Conservation (phyloP, 2,888 invertebrate genomes). For the Drosophila sordidula region DNA sequence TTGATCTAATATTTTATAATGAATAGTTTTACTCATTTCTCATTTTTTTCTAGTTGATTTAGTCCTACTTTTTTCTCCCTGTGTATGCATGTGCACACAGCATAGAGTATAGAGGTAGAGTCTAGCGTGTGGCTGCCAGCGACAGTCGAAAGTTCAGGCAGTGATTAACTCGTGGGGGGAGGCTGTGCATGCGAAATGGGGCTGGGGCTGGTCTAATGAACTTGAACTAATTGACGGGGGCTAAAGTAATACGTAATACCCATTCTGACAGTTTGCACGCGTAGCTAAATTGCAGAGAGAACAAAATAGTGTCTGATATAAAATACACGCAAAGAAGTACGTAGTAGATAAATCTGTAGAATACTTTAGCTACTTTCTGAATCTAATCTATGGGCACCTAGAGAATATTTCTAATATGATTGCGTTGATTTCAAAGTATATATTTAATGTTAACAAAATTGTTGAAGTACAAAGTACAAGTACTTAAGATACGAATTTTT, state of each 20-base stretch:
- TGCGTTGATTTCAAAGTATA: background rate
- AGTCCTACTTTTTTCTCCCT: background rate
- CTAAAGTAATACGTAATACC: conserved; percentile 19
- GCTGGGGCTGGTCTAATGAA: conserved; percentile 54
- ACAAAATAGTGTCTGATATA: background rate
- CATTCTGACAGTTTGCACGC: background rate
- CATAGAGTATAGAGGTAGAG: conserved; percentile 16
- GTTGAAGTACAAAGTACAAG: background rate
- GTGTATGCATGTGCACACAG: background rate
- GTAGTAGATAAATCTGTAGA: no score
- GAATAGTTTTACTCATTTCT: no score
- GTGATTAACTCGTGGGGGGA: conserved; percentile 40
- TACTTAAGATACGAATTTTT: no score
- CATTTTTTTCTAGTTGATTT: no score
- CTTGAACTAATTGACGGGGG: conserved; percentile 65
- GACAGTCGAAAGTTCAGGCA: conserved; percentile 60
- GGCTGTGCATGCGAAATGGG: conserved; percentile 6
- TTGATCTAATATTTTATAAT: background rate
- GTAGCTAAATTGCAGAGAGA: background rate
- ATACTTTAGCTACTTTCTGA: no score
- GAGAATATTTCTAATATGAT: background rate
- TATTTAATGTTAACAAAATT: no score
- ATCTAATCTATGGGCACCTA: no score
- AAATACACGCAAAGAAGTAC: background rate
- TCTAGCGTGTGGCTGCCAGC: conserved; percentile 38